Conservation (phyloP, 37 sponge, comb jelly and placozoan species). For the Beroe ovata region DNA sequence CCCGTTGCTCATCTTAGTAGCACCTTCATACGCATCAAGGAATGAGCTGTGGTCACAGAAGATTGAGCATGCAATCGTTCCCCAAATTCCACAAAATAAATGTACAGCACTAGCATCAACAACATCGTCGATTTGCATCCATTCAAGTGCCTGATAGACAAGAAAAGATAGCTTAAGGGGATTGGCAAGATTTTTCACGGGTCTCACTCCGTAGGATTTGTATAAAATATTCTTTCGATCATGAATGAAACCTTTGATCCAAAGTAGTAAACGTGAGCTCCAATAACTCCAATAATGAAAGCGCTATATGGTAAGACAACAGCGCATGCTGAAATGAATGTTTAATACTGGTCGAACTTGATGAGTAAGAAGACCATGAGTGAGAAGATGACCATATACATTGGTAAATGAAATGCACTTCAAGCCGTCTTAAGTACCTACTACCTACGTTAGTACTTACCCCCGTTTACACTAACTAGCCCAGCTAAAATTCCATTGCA, state of each 20-base stretch:
- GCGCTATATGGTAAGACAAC: conserved; percentile 8
- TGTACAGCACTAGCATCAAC: conserved; percentile 61
- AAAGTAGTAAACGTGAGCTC: conserved; percentile 66
- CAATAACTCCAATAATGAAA: conserved; percentile 42
- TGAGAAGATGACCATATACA: no score
- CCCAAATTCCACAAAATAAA: conserved; percentile 29
- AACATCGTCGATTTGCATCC: conserved; percentile 30
- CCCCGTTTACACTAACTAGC: conserved; percentile 42
- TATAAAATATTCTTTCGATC: no score
- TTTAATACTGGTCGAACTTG: neutral
- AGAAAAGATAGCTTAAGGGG: no score
- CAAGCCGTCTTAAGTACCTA: no score
- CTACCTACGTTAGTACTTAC: no score
- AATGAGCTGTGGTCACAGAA: conserved; percentile 19
- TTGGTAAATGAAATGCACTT: no score
- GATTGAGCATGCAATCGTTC: neutral
- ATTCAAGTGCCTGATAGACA: neutral
- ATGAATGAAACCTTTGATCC: conserved; percentile 31
- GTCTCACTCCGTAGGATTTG: no score
- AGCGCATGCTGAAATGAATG: conserved; percentile 40
- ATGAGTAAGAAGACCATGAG: no score
- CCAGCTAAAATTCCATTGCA: conserved; percentile 61
- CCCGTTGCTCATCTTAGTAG: neutral
- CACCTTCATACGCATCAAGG: neutral
- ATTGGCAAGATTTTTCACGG: no score